Percentiles rank a stretch among this genome's conserved stretches.
Evolutionary conservation across 2,888 invertebrate species (phyloP).

Genomic region (Lissocephala sabroskyi): DNA sequence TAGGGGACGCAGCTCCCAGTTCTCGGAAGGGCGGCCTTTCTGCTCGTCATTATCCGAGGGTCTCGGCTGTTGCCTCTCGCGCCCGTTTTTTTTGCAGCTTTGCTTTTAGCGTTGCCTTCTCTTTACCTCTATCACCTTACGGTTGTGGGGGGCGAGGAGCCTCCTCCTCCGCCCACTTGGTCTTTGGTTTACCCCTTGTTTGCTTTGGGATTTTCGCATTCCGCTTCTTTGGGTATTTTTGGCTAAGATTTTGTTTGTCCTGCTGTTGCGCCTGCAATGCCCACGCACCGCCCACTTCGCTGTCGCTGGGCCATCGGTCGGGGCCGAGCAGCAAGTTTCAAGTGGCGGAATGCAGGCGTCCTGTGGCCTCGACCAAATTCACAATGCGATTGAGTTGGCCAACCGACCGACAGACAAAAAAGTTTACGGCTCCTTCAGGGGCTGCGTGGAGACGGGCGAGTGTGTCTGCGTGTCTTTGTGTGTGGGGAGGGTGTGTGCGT

Average conservation of each 20-base stretch:
- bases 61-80: conserved; percentile 5
- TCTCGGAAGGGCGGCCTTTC: no score
- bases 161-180: no score
- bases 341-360: no score
- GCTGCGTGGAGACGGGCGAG: neutral
- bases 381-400: no score
- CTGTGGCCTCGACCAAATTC: no score
- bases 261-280: neutral
- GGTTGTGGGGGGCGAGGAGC: no score
- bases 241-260: neutral
- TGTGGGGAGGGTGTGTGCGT: conserved; percentile 5
- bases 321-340: no score
- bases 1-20: no score
- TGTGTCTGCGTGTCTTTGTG: neutral
- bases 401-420: no score
- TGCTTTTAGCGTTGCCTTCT: neutral
- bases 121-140: no score
- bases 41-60: neutral
- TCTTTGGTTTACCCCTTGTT: neutral
- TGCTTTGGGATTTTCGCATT: neutral
- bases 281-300: neutral
- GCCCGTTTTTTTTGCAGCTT: no score
- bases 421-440: neutral
- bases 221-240: neutral
- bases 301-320: neutral